Evolutionary conservation across 2,888 invertebrate genomes (phyloP).

Genomic region (Galerucella nymphaeae): DNA sequence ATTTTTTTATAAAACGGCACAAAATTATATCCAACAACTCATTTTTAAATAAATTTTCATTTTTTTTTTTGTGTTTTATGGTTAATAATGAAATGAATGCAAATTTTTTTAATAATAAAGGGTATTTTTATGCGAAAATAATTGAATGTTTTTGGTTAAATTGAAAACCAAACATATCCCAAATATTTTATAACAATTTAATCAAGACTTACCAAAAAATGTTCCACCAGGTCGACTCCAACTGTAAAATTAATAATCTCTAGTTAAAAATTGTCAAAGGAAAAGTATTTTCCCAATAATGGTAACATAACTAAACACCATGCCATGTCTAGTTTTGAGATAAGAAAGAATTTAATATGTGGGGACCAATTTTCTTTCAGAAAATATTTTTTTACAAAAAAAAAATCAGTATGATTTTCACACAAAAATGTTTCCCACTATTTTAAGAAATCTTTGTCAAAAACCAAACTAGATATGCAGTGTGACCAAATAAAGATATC

Average conservation of each 20-base stretch:
- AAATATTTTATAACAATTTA: not conserved
- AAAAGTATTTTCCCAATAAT: no score
- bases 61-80: not conserved
- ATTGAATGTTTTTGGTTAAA: not conserved
- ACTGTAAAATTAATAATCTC: no score
- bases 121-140: not conserved
- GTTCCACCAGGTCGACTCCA: no score
- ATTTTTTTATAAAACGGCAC: no score
- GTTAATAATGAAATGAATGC: not conserved
- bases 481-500: not conserved
- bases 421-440: no score
- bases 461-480: not conserved
- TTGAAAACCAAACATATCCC: not conserved
- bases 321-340: no score
- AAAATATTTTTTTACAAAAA: not conserved
- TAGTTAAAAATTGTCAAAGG: no score
- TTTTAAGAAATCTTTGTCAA: not conserved
- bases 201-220: not conserved
- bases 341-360: not conserved
- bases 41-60: not conserved
- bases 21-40: no score
- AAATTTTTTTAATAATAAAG: no score
- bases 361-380: conserved; percentile 1
- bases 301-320: no score
- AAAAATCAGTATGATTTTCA: no score